phyloP scores from a whole-genome alignment of 2,113 vertebrate species.

The Myotis yumanensis region DNA sequence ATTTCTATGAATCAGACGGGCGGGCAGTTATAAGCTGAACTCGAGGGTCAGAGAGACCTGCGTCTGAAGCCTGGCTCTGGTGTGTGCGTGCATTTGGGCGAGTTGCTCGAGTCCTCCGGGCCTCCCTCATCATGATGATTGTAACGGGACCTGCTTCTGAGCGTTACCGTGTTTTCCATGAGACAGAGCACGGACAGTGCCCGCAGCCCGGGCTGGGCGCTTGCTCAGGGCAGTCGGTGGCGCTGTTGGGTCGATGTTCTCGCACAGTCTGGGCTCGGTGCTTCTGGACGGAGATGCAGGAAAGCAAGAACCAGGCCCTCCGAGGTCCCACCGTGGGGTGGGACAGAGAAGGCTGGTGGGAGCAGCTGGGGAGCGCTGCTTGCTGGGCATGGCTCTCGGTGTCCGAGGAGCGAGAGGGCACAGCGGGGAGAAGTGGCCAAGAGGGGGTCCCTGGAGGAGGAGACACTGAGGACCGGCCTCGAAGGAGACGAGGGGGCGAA shows the following conservation, averaged over 20 bases:
- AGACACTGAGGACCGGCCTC: background rate
- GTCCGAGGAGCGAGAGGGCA: background rate
- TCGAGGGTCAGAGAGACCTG: constrained; percentile 36
- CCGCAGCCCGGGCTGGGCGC: accelerated
- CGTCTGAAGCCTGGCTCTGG: background rate
- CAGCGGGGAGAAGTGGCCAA: background rate
- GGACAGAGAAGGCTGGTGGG: background rate
- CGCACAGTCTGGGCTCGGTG: background rate
- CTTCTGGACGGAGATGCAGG: background rate
- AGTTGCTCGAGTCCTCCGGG: background rate
- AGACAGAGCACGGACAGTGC: accelerated
- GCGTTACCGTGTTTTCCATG: background rate
- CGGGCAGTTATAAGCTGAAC: background rate
- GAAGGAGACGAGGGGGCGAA: background rate
- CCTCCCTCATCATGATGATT: background rate
- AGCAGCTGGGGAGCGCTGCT: background rate
- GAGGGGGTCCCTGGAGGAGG: background rate
- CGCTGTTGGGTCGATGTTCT: background rate
- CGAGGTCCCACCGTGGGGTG: background rate
- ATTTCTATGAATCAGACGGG: background rate
- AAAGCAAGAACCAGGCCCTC: background rate
- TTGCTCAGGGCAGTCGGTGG: accelerated
- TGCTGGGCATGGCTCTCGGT: background rate
- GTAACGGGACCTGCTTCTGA: background rate
- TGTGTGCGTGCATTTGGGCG: background rate